Conservation (phyloP, 2,113 vertebrate genomes). For the Poicephalus meyeri region DNA sequence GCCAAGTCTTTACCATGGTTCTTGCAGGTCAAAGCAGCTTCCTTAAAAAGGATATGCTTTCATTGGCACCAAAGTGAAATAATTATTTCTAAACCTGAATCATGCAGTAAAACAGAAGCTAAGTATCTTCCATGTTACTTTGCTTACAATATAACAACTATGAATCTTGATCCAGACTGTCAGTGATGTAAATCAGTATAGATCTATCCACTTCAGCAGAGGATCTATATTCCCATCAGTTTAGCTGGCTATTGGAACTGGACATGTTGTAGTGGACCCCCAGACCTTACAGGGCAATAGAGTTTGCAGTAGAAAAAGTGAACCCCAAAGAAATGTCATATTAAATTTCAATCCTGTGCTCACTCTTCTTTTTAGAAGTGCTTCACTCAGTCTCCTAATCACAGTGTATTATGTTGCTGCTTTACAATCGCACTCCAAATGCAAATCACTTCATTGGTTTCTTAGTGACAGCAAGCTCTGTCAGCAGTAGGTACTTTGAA, state of each 20-base stretch:
- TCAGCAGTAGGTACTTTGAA: conserved; percentile 45
- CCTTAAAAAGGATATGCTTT: neutral
- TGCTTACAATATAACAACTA: neutral
- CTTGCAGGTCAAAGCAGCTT: neutral
- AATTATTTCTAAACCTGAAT: neutral
- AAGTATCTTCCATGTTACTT: neutral
- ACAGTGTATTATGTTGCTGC: conserved; percentile 54
- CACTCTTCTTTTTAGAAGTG: neutral
- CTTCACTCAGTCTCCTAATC: conserved; percentile 47
- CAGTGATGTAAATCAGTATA: neutral
- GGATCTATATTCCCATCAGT: neutral
- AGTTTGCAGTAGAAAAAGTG: neutral
- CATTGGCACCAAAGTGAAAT: neutral
- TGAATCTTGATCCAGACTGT: neutral
- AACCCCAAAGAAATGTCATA: neutral
- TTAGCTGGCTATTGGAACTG: neutral
- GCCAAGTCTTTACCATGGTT: neutral
- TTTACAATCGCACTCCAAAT: conserved; percentile 62
- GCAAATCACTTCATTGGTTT: conserved; percentile 23
- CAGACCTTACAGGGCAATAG: neutral
- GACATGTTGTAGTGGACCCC: neutral
- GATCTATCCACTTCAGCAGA: neutral
- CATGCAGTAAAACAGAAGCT: no score
- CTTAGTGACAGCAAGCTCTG: conserved; percentile 37
- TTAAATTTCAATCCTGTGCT: neutral